These are phyloP conservation scores for Mus pahari DNA, from an alignment of 2,113 vertebrate genomes.

Conservation along the genomic window DNA sequence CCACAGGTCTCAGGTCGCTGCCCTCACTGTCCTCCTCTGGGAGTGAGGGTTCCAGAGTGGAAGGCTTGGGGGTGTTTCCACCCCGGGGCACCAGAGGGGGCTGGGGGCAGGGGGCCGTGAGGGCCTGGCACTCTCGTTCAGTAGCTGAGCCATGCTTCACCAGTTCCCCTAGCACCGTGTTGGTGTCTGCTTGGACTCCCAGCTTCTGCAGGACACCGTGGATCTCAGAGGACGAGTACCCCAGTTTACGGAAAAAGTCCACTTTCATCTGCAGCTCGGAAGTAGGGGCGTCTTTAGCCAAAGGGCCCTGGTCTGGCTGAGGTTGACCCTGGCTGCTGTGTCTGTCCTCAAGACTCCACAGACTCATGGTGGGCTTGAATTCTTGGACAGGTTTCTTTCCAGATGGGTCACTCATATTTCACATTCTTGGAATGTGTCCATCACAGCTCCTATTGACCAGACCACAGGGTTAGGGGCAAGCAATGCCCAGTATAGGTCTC, in stretches of 20 bases:
- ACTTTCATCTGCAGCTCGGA: constrained; percentile 90
- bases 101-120: constrained; percentile 72
- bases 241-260: constrained; percentile 96
- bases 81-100: constrained; percentile 83
- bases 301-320: background rate
- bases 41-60: constrained; percentile 42
- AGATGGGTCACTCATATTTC: constrained; percentile 77
- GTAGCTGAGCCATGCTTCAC: constrained; percentile 87
- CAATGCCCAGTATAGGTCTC: background rate
- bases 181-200: constrained; percentile 92
- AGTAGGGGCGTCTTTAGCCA: constrained; percentile 36
- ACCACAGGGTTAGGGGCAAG: constrained; percentile 45
- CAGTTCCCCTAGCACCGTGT: constrained; percentile 94
- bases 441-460: constrained; percentile 74
- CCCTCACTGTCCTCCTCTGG: constrained; percentile 81
- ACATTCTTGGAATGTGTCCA: constrained; percentile 33
- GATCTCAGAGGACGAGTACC: constrained; percentile 92
- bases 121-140: constrained; percentile 82
- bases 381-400: constrained; percentile 68
- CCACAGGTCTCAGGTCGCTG: constrained; percentile 90
- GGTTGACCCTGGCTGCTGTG: constrained; percentile 32
- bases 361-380: constrained; percentile 72
- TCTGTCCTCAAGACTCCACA: constrained; percentile 70
- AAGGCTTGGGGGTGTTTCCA: constrained; percentile 78
- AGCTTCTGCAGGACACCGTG: constrained; percentile 91